These are phyloP conservation scores for Melanotaenia boesemani DNA, from an alignment of 2,797 vertebrate species.

Conservation along the genomic window DNA sequence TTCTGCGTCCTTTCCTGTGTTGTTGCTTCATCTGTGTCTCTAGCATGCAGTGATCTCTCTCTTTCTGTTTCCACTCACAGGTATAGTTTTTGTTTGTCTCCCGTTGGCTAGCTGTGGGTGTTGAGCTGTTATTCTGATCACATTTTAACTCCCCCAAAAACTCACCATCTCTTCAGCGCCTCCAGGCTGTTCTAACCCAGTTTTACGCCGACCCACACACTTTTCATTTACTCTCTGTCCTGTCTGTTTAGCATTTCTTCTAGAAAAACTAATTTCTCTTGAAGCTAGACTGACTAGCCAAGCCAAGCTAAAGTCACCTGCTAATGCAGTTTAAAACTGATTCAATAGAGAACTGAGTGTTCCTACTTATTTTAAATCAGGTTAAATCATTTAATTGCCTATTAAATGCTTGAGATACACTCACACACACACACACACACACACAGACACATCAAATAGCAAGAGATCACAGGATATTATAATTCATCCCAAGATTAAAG, in stretches of 20 bases:
- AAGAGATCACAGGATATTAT: too few species aligned
- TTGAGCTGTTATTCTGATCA: slow-evolving; percentile 38
- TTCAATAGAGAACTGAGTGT: too few species aligned
- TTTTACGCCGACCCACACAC: slow-evolving; percentile 47
- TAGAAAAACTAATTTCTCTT: slow-evolving; percentile 12
- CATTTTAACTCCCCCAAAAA: slow-evolving; percentile 29
- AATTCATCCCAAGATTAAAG: too few species aligned
- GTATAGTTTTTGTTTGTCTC: slow-evolving; percentile 25
- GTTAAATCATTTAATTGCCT: too few species aligned
- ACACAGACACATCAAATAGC: too few species aligned
- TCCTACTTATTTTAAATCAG: too few species aligned
- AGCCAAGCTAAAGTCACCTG: too few species aligned
- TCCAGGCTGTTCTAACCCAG: slow-evolving; percentile 27
- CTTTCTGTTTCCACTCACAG: slow-evolving; percentile 25
- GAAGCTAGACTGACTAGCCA: slow-evolving; percentile 2
- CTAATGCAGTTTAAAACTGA: too few species aligned
- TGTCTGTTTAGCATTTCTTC: slow-evolving; percentile 13
- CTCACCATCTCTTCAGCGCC: slow-evolving; percentile 29
- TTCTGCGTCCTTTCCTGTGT: slow-evolving; percentile 25
- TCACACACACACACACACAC: too few species aligned
- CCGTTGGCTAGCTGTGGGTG: slow-evolving; percentile 44
- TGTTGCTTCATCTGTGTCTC: slow-evolving; percentile 16
- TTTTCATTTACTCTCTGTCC: slow-evolving; percentile 14
- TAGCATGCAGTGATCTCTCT: slow-evolving; percentile 2
- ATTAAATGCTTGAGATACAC: too few species aligned